Evolutionary conservation across 2,113 vertebrate genomes (phyloP), one percentile per base, ranked within the genome.

Genomic region (Pelvicachromis taeniatus): DNA sequence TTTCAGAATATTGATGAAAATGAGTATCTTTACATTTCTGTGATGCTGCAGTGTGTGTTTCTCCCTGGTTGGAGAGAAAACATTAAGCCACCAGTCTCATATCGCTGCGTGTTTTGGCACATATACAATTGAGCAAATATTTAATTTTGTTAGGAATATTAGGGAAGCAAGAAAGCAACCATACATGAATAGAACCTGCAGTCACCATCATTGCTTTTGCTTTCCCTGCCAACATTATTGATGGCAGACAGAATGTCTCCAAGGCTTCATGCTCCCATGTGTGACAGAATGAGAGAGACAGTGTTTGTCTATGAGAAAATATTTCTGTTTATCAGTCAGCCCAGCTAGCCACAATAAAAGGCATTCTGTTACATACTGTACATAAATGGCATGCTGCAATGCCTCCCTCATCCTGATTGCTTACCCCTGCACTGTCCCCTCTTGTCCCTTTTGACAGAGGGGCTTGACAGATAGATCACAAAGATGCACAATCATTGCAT

Each of bases 401-500:
- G 85, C 78, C 88, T 86, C 58, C 82, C 78, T 80, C 42, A 23
- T 88, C 85, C 81, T 23, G 26, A 91, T 87, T 89, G 85, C 89
- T 85, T 91, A 92, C 84, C 83, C 81, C 81, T 82, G 55, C 86
- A 84, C 88, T 86, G 85, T 92, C 88, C 93, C 92, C 92, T 85
- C 91, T 92, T 93, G 92, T 94, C 92, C 88, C 45, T 78, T 91
- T 91, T 95, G 93, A 95, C 91, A 88, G 86, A 92, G 82, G 75
- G 84, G 78, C 89, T 89, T 94, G 92, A 93, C 93, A 89, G 92
- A 95, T 95, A 91, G 89, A 95, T 92, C 93, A 92, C 93, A 95
- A 93, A 94, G 92, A 94, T 94, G 93, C 94, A 94, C 92, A 94
- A 94, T 94, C 93, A 94, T 90, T 92, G 92, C 91, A 90, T 92